A percentile compares a stretch with the other conserved stretches of the same genome.
Evolutionary conservation across 2,888 invertebrate genomes (phyloP).

Genomic region (Erebia palarica): DNA sequence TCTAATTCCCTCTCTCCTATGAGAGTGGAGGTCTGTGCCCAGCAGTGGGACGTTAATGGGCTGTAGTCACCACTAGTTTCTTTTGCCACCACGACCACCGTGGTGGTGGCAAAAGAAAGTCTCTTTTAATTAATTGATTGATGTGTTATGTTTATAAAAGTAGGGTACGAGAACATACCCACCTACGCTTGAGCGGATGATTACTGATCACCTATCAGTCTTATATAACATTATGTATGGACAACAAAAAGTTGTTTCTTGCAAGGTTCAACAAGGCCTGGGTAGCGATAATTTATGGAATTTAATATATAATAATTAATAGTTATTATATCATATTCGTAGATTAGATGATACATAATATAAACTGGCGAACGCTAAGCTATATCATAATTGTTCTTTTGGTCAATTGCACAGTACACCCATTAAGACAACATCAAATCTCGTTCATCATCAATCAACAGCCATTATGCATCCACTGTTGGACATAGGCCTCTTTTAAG

Average conservation of each 20-base stretch:
- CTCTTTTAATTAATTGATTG: conserved; percentile 4
- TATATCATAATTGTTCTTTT: neutral
- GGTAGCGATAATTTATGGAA: neutral
- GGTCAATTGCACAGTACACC: neutral
- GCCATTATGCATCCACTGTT: too few species aligned
- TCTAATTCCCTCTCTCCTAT: too few species aligned
- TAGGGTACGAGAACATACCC: neutral
- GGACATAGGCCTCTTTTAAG: too few species aligned
- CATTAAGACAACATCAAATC: too few species aligned
- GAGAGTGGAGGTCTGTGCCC: too few species aligned
- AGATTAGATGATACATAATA: neutral
- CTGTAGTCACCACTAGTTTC: too few species aligned
- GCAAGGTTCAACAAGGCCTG: conserved; percentile 9
- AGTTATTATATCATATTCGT: conserved; percentile 10
- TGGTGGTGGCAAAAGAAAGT: neutral
- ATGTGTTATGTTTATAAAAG: neutral
- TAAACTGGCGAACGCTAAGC: neutral
- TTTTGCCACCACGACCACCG: too few species aligned
- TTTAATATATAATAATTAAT: neutral
- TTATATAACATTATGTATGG: conserved; percentile 4
- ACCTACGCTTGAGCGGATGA: neutral
- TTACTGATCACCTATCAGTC: conserved; percentile 5
- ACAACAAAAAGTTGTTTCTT: conserved; percentile 14
- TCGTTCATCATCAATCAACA: too few species aligned
- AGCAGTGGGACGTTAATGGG: too few species aligned